Base-by-base conservation (phyloP, 2,113 vertebrate species). In the Gopherus evgoodei region DNA sequence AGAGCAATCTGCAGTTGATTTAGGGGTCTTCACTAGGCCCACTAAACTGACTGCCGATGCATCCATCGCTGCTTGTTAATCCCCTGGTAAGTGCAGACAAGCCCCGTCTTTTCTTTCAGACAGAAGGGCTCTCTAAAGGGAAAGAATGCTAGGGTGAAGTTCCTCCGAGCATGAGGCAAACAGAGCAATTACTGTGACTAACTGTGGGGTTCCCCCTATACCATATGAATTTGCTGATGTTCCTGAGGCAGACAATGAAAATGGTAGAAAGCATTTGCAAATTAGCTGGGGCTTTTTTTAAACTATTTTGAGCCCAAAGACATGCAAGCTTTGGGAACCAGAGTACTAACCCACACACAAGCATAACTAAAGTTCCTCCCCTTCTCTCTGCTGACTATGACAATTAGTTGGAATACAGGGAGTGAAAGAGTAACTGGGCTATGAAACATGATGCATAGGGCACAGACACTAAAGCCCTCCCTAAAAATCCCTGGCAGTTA, bases 81-180 rank as follows among this genome's bases (percentile, higher is more conserved):
- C 52, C 52, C 52, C 52, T 6, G 5, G 52, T 53, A 53, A 53
- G 52, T 8, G 52, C 3, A 53, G 52, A 21, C 6, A 53, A 53
- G 52, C 52, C 52, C 52, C 52, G 35, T 42, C 16, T 6, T 13
- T 0, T 10, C 49, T 49, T 84, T 38, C 91, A 87, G 25, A 76
- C 81, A 78, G 54, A 44, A 27, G 11, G 2, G 19, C 1, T 81
- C 52, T 89, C 38, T 47, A 86, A 13, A 86, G 87, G 1, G 6
- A 85, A 59, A 3, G 78, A 19, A 2, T 31, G 91, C 44, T 84
- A 16, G 65, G 65, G 7, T 72, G 88, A n/a, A n/a, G 9, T 53
- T 89, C 78, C 44, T 53, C 78, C 44, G 47, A 84, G 91, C 87
- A 85, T 12, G 57, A 62, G 17, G n/a, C 31, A 87, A 87, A 65